Evolutionary conservation across 2,888 invertebrate species (phyloP), one percentile per base, ranked within the genome.

Genomic region (Platycheirus rosarum): DNA sequence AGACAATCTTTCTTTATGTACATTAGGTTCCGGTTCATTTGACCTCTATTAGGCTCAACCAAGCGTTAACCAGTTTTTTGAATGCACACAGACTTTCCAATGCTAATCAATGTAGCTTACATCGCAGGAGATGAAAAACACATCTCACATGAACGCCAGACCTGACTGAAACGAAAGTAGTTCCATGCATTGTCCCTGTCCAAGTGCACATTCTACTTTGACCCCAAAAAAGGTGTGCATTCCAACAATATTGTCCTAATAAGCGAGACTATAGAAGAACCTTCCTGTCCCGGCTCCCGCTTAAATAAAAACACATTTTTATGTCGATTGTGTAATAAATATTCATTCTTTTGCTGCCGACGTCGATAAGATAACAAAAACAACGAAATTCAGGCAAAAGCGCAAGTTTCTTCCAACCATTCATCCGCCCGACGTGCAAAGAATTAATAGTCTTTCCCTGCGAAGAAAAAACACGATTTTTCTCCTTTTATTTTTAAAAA

Each of bases 41-140:
- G 75, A 79, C 79, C 79, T 69, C 63, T 55, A 69, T 79, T 32
- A 51, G 48, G 44, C 48, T 37, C 55, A 49, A 55, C 53, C 53
- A 55, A 55, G 23, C 57, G 63, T 55, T 69, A 75, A 79, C 79
- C 62, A 75, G 79, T 79, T 79, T 69, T 35, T 29, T 57, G 23
- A 37, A 55, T 40, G 37, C 13, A 13, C n/a, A 48, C 44, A 14
- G 44, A 63, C 75, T 75, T 75, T 75, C 69, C 70, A 69, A 73
- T 63, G 29, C 29, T 32, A 32, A 29, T 26, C 23, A 44, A 29
- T 29, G 29, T 0, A 37, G 14, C 11, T 13, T 29, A 7, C n/a
- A 9, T 32, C 18, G 14, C 32, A 46, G 6, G 5, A 49, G 18
- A 20, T 6, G 18, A 13, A n/a, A 26, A 53, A 35, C 4, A n/a